A percentile compares a stretch with the other conserved stretches of the same genome.
Evolutionary conservation across 2,113 vertebrate genomes (phyloP).

Genomic region (Scomber scombrus): DNA sequence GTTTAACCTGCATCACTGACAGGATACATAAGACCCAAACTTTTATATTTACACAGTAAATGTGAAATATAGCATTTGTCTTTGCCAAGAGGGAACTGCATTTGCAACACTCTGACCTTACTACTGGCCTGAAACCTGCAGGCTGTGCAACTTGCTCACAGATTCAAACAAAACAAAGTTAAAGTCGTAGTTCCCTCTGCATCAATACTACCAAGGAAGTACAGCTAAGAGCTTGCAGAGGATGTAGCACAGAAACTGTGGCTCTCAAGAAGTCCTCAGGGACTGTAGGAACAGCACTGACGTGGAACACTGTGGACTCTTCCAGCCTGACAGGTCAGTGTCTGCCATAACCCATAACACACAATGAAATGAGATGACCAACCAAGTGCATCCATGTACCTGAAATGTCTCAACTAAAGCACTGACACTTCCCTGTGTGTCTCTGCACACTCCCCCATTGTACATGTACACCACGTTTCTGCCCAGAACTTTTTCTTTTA

Average conservation of each 20-base stretch:
- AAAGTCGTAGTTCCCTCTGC: neutral
- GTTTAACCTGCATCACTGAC: too few species aligned
- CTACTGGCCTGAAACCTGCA: conserved; percentile 6
- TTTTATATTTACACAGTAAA: neutral
- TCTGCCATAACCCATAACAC: conserved; percentile 44
- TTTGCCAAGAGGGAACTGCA: neutral
- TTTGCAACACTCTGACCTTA: neutral
- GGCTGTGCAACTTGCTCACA: neutral
- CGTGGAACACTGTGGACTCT: conserved; percentile 54
- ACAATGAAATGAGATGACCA: conserved; percentile 55
- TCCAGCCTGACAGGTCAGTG: conserved; percentile 43
- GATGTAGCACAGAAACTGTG: conserved; percentile 19
- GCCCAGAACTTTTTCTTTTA: neutral
- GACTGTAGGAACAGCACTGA: conserved; percentile 38
- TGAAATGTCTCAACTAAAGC: conserved; percentile 38
- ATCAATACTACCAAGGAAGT: neutral
- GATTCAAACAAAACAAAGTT: conserved; percentile 7
- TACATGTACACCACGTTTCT: neutral
- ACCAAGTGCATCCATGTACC: conserved; percentile 41
- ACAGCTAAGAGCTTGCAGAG: neutral
- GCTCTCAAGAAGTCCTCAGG: conserved; percentile 16
- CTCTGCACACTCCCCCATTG: neutral
- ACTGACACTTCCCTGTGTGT: conserved; percentile 3
- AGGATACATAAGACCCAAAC: too few species aligned
- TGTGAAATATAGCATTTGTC: neutral